Percentiles rank a stretch among this genome's conserved stretches.
Evolutionary conservation across 2,113 vertebrate species (phyloP).

Genomic region (Grammatotria lemairii): DNA sequence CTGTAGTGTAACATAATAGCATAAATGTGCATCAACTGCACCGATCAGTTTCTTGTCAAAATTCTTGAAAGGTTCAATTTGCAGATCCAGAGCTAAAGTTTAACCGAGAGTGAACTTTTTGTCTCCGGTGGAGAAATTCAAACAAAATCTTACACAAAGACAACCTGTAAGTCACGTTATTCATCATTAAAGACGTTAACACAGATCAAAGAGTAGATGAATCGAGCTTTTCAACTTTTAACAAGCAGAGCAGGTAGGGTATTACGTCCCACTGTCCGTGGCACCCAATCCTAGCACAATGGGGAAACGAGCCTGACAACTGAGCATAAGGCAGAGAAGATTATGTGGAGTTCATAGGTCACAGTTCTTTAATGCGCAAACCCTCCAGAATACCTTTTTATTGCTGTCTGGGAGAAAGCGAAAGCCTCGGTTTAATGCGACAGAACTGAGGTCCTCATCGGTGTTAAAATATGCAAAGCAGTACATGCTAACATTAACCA

Average conservation of each 20-base stretch:
- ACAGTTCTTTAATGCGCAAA: slow-evolving; percentile 53
- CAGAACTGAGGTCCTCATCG: slow-evolving; percentile 34
- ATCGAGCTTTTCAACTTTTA: slow-evolving; percentile 24
- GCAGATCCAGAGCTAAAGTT: not conserved
- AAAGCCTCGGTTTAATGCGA: slow-evolving; percentile 54
- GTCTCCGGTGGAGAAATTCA: not conserved
- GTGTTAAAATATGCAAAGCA: slow-evolving; percentile 73
- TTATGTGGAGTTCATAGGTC: slow-evolving; percentile 58
- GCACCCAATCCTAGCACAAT: not conserved
- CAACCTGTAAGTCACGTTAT: slow-evolving; percentile 18
- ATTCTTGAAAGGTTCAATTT: not conserved
- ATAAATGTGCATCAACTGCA: not conserved
- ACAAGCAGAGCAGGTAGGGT: slow-evolving; percentile 2
- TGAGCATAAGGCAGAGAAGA: slow-evolving; percentile 45
- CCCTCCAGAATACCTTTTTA: slow-evolving; percentile 45
- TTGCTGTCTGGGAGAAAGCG: slow-evolving; percentile 26
- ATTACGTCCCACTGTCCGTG: not conserved
- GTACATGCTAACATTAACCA: slow-evolving; percentile 60
- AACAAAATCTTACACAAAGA: slow-evolving; percentile 16
- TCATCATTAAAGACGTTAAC: slow-evolving; percentile 23
- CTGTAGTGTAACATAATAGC: not conserved
- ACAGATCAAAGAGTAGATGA: slow-evolving; percentile 29
- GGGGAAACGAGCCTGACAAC: slow-evolving; percentile 26
- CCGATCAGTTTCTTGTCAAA: not conserved
- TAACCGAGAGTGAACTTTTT: not conserved